Evolutionary conservation across 2,113 vertebrate genomes (phyloP), one percentile per base, ranked within the genome.

Genomic region (Eolophus roseicapilla): DNA sequence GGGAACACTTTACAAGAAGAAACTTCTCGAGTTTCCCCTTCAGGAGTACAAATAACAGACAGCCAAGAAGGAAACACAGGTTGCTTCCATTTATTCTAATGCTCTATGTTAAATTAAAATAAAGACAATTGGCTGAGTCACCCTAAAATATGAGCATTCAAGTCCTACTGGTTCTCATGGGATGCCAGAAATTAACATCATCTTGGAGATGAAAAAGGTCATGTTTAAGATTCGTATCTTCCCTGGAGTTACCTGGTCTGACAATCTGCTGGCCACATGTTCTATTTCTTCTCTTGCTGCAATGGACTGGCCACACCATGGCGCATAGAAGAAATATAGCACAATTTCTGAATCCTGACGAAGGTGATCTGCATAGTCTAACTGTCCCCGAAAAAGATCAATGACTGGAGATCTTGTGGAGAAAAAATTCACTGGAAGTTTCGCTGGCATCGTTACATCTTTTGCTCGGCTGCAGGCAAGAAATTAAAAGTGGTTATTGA

Each of bases 221-320:
- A 16, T 1, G 1, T 59, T 74, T 67, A 37, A 70, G 53, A 49
- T 3, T n/a, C 2, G 0, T 7, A 11, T 24, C 13, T 28, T 53
- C 41, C 67, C 10, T 49, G 39, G 17, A 68, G 63, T 98, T 98
- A 99, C 99, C 99, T 99, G 98, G 83, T 98, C 98, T 49, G 98
- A 98, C 88, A 99, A 96, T 21, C 97, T 99, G 94, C 95, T 98
- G 10, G 99, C 99, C 35, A 99, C 99, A 11, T 90, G 98, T 55
- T 99, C 99, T 67, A 99, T 93, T 85, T 99, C 99, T 46, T 98
- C 97, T 31, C 98, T 98, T 18, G 98, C 98, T 3, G 99, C 96
- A 18, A 99, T 98, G 21, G 99, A 99, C 97, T 99, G 99, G n/a
- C 99, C 99, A 7, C 99, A 99, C 99, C 99, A 99, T 0, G 99